phyloP scores from a whole-genome alignment of 2,113 vertebrate genomes.

The Dissostichus mawsoni region DNA sequence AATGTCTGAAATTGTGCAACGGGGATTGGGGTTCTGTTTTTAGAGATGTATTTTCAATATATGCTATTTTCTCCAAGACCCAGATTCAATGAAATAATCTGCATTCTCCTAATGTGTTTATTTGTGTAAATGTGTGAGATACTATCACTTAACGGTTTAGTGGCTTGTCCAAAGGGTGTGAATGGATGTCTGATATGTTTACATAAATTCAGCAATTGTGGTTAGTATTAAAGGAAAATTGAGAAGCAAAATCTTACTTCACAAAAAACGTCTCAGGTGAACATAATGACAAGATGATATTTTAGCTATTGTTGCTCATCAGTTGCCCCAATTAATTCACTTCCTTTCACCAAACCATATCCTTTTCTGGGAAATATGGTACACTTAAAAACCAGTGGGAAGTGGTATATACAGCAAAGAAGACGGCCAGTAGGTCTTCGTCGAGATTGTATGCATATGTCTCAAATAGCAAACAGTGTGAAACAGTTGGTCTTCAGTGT shows the following conservation, averaged over 20 bases:
- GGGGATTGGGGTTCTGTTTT: constrained; percentile 32
- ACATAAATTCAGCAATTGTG: constrained; percentile 48
- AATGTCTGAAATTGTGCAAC: constrained; percentile 18
- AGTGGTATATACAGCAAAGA: neutral
- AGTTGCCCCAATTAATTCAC: constrained; percentile 11
- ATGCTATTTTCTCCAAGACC: constrained; percentile 14
- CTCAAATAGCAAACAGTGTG: neutral
- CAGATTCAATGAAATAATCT: constrained; percentile 15
- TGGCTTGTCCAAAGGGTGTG: constrained; percentile 58
- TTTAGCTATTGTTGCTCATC: constrained; percentile 31
- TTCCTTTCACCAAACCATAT: neutral
- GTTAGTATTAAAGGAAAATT: constrained; percentile 30
- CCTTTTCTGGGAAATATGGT: constrained; percentile 16
- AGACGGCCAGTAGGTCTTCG: constrained; percentile 8
- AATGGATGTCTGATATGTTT: constrained; percentile 57
- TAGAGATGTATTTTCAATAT: constrained; percentile 15
- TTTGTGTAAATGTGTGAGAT: constrained; percentile 34
- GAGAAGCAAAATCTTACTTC: neutral
- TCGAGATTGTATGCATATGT: neutral
- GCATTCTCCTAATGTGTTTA: constrained; percentile 15
- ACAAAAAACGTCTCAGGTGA: constrained; percentile 58
- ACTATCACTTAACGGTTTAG: constrained; percentile 38
- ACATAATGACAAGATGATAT: constrained; percentile 5
- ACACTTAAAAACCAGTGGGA: neutral
- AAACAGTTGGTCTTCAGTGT: constrained; percentile 24